A percentile compares a stretch with the other conserved stretches of the same genome.
phyloP scores from a whole-genome alignment of 2,888 invertebrate species.

The Caenorhabditis auriculariae region DNA sequence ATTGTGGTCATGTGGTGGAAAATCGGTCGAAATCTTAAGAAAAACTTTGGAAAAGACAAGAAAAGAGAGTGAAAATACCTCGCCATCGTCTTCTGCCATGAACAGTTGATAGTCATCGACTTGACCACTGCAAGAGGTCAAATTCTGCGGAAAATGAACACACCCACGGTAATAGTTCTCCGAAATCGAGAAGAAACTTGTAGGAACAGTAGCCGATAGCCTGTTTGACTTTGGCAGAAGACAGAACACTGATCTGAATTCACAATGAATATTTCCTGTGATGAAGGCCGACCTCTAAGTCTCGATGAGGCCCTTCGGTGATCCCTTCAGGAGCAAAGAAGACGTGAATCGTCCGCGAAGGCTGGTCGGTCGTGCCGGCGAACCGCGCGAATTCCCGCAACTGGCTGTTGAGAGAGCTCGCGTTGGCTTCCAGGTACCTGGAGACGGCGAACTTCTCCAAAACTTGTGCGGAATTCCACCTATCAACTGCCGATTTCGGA shows the following conservation, averaged over 20 bases:
- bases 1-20: slow-evolving; percentile 34
- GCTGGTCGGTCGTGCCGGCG: slow-evolving; percentile 10
- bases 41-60: background rate
- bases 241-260: slow-evolving; percentile 16
- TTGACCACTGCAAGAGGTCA: slow-evolving; percentile 15
- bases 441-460: no score
- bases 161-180: slow-evolving; percentile 13
- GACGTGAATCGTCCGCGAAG: slow-evolving; percentile 19
- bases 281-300: background rate
- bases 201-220: slow-evolving; percentile 25
- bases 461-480: background rate
- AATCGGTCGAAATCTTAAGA: slow-evolving; percentile 29
- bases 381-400: slow-evolving; percentile 22
- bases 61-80: slow-evolving; percentile 2
- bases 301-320: no score
- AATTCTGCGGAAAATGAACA: background rate
- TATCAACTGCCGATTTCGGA: slow-evolving; percentile 13
- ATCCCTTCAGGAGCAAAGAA: slow-evolving; percentile 13
- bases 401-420: slow-evolving; percentile 17
- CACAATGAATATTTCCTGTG: no score
- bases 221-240: slow-evolving; percentile 22
- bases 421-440: slow-evolving; percentile 17
- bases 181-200: slow-evolving; percentile 13
- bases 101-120: slow-evolving; percentile 37
- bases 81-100: slow-evolving; percentile 43